A percentile compares a stretch with the other conserved stretches of the same genome.
Evolutionary conservation across 2,888 invertebrate species (phyloP).

Genomic region (Drosophila kanekoi): DNA sequence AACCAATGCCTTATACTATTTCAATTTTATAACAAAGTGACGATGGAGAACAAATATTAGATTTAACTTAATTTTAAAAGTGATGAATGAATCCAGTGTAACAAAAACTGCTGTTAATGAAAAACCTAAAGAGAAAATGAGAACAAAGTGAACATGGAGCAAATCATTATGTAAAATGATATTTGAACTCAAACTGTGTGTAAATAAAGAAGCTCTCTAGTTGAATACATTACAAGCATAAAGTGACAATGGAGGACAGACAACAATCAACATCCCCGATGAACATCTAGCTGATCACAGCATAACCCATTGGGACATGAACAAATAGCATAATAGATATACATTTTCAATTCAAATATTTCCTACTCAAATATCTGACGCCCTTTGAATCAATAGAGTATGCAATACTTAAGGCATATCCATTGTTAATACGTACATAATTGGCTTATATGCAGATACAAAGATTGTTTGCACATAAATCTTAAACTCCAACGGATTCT

Average conservation of each 20-base stretch:
- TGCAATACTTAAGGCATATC: neutral
- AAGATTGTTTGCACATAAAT: conserved; percentile 22
- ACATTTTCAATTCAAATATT: conserved; percentile 10
- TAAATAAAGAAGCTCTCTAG: too few species aligned
- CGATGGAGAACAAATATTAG: neutral
- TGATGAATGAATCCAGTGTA: neutral
- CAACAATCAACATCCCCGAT: neutral
- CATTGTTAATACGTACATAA: conserved; percentile 31
- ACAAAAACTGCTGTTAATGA: too few species aligned
- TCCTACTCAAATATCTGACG: neutral
- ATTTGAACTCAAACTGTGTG: too few species aligned
- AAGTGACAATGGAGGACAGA: neutral
- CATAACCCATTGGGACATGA: neutral
- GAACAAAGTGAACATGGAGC: too few species aligned
- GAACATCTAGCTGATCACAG: neutral
- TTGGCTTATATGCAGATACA: conserved; percentile 48
- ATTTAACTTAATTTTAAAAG: neutral
- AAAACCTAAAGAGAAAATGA: too few species aligned
- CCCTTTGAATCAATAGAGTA: neutral
- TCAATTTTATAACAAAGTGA: neutral
- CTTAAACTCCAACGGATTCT: conserved; percentile 19
- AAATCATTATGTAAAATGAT: too few species aligned
- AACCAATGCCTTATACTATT: too few species aligned
- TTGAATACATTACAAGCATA: too few species aligned
- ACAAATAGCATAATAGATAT: neutral